Conservation (phyloP, 2,888 invertebrate genomes). For the Hyalella azteca region DNA sequence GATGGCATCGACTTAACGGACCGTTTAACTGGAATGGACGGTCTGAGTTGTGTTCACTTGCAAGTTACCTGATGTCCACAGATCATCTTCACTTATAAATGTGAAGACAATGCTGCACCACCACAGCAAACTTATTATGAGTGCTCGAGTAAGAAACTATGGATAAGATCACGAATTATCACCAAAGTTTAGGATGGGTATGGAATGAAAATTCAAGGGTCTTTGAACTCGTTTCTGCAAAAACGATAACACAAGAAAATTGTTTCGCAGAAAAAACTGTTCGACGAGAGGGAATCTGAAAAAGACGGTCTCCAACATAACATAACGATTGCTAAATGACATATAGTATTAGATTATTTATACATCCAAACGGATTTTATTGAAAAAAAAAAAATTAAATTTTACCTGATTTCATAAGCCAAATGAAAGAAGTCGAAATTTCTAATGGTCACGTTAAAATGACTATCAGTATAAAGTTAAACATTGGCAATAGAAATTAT, state of each 20-base stretch:
- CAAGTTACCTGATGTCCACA: no score
- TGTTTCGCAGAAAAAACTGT: not conserved
- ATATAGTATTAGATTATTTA: not conserved
- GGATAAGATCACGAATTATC: constrained; percentile 19
- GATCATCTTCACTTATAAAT: no score
- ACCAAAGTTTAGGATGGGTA: not conserved
- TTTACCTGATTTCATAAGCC: not conserved
- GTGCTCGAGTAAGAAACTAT: not conserved
- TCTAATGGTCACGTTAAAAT: not conserved
- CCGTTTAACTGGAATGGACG: no score
- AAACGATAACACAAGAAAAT: not conserved
- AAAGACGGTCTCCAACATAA: no score
- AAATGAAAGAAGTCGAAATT: not conserved
- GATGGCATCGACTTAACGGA: no score
- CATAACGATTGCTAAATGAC: not conserved
- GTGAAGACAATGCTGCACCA: no score
- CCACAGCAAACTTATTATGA: no score
- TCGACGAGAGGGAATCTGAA: constrained; percentile 15
- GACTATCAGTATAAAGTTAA: not conserved
- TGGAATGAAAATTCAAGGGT: not conserved
- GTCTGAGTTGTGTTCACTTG: no score
- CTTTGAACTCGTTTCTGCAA: not conserved
- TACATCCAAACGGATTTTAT: not conserved
- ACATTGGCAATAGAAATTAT: not conserved
- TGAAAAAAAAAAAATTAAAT: not conserved